Evolutionary conservation across 2,888 invertebrate genomes (phyloP).

Genomic region (Noctuana brunneofusca): DNA sequence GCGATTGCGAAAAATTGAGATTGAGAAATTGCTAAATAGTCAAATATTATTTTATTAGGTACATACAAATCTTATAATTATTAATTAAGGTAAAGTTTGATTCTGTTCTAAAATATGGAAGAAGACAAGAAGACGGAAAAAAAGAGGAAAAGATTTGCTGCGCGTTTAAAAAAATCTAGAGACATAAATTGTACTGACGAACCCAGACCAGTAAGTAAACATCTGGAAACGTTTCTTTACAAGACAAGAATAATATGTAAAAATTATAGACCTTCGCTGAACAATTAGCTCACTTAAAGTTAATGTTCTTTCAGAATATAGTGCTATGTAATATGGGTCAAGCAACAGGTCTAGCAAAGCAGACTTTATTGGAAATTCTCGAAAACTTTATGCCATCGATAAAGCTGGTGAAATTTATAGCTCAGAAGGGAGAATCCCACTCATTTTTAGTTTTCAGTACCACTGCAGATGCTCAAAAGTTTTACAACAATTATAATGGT

Average conservation of each 20-base stretch:
- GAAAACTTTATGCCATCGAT: slow-evolving; percentile 82
- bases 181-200: slow-evolving; percentile 57
- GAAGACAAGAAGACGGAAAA: slow-evolving; percentile 60
- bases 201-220: slow-evolving; percentile 42
- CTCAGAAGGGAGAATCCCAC: slow-evolving; percentile 91
- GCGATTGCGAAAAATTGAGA: no score
- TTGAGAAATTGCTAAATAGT: no score
- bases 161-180: slow-evolving; percentile 62
- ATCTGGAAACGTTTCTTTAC: neutral
- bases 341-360: slow-evolving; percentile 89
- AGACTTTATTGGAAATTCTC: slow-evolving; percentile 83
- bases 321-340: slow-evolving; percentile 94
- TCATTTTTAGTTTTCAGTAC: slow-evolving; percentile 87
- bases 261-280: no score
- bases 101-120: slow-evolving; percentile 49
- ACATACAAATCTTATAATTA: no score
- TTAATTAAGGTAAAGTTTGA: neutral
- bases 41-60: no score
- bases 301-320: slow-evolving; percentile 82
- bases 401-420: slow-evolving; percentile 82
- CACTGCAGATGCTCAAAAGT: slow-evolving; percentile 74
- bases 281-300: no score
- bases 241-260: no score
- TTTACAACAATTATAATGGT: slow-evolving; percentile 85
- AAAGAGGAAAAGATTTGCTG: slow-evolving; percentile 66